Conservation (phyloP, 1,140 invertebrate species). For the Lysiphlebus fabarum region DNA sequence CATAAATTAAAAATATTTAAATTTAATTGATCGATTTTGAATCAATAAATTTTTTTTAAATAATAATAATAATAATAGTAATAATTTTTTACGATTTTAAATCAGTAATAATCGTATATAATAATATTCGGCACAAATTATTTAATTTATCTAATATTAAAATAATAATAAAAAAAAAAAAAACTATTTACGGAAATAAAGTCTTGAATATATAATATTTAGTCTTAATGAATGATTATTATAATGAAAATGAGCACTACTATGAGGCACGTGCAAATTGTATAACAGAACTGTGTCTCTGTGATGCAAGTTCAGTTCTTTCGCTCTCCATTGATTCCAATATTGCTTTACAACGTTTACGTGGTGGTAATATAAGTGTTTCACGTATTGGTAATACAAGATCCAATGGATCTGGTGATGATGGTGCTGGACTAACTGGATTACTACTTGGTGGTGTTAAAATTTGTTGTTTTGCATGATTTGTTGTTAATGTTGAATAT, state of each 20-base stretch:
- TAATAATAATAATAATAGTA: too few relatives aligned
- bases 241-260: slow-evolving; percentile 12
- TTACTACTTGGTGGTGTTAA: slow-evolving; percentile 67
- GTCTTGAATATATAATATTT: too few relatives aligned
- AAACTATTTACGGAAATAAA: too few relatives aligned
- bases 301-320: slow-evolving; percentile 45
- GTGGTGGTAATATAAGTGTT: slow-evolving; percentile 67
- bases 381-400: slow-evolving; percentile 58
- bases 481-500: slow-evolving; percentile 29
- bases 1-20: too few relatives aligned
- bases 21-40: too few relatives aligned
- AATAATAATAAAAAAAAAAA: too few relatives aligned
- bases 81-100: neutral
- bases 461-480: slow-evolving; percentile 44
- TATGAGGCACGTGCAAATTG: slow-evolving; percentile 74
- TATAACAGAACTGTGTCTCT: slow-evolving; percentile 74
- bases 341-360: slow-evolving; percentile 76
- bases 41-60: too few relatives aligned
- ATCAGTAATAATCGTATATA: too few relatives aligned
- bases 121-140: too few relatives aligned
- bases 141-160: too few relatives aligned
- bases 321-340: slow-evolving; percentile 65
- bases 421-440: slow-evolving; percentile 58
- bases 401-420: slow-evolving; percentile 61
- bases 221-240: too few relatives aligned